These are phyloP conservation scores for Gymnocephalus cernua DNA, from an alignment of 2,113 vertebrate species.

Conservation along the genomic window DNA sequence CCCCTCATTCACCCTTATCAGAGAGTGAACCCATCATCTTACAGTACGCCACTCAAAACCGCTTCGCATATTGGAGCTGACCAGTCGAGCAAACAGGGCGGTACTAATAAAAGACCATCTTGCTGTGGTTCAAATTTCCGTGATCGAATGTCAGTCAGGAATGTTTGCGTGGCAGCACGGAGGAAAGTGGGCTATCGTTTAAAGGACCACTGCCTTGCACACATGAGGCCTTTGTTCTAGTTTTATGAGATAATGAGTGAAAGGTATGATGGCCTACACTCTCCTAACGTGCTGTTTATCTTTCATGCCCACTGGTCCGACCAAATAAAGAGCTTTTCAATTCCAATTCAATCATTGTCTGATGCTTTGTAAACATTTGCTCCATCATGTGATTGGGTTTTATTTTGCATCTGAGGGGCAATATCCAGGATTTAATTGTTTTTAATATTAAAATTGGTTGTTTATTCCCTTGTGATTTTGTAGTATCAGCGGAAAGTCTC, in stretches of 20 bases:
- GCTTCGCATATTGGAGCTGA: conserved; percentile 81
- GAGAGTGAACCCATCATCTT: conserved; percentile 79
- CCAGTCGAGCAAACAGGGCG: conserved; percentile 84
- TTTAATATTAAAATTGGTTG: conserved; percentile 33
- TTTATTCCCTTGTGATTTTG: conserved; percentile 23
- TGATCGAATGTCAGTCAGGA: conserved; percentile 88
- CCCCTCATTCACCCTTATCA: conserved; percentile 85
- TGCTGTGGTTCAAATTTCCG: conserved; percentile 85
- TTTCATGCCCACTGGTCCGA: conserved; percentile 43
- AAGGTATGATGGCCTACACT: conserved; percentile 69
- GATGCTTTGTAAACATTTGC: conserved; percentile 33
- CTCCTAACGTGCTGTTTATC: conserved; percentile 55
- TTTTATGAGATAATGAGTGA: conserved; percentile 76
- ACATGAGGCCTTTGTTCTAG: conserved; percentile 77
- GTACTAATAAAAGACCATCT: conserved; percentile 85
- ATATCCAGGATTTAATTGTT: conserved; percentile 21
- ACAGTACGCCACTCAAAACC: conserved; percentile 75
- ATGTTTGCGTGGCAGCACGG: conserved; percentile 81
- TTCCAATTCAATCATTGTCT: conserved; percentile 42
- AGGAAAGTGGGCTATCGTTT: conserved; percentile 78
- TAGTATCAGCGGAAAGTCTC: conserved; percentile 15
- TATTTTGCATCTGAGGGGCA: conserved; percentile 14
- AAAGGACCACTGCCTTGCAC: conserved; percentile 75
- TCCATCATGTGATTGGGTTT: conserved; percentile 8
- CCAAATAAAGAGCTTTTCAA: conserved; percentile 54